These are phyloP conservation scores for Phylloscopus trochiloides DNA, from an alignment of 2,113 vertebrate genomes.

Conservation along the genomic window DNA sequence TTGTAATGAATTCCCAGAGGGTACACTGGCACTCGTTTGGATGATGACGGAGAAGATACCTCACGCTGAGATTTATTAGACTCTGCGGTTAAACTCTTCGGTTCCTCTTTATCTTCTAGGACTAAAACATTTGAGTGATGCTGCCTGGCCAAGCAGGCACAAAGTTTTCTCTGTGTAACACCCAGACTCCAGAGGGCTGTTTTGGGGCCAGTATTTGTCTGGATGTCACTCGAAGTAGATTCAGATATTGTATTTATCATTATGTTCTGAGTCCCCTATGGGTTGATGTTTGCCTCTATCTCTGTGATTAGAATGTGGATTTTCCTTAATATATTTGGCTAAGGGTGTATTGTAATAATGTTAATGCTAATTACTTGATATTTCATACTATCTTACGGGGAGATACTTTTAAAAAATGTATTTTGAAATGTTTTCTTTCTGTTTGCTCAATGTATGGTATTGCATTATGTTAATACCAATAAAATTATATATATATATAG, in stretches of 20 bases:
- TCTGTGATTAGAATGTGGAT: slow-evolving; percentile 80
- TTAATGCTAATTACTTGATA: slow-evolving; percentile 80
- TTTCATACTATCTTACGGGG: slow-evolving; percentile 80
- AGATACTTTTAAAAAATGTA: slow-evolving; percentile 80
- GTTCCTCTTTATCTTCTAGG: slow-evolving; percentile 73
- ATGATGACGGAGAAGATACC: slow-evolving; percentile 71
- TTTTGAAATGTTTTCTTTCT: slow-evolving; percentile 83
- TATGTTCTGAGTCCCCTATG: slow-evolving; percentile 70
- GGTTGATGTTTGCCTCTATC: slow-evolving; percentile 76
- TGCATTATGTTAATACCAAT: slow-evolving; percentile 83
- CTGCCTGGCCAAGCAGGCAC: slow-evolving; percentile 70
- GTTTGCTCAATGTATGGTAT: slow-evolving; percentile 78
- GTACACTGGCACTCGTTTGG: slow-evolving; percentile 63
- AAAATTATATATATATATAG: slow-evolving; percentile 80
- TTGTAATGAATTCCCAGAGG: slow-evolving; percentile 70
- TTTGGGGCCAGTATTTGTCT: slow-evolving; percentile 75
- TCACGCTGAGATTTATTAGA: slow-evolving; percentile 73
- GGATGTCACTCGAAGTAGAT: slow-evolving; percentile 75
- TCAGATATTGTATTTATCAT: slow-evolving; percentile 76
- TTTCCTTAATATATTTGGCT: slow-evolving; percentile 79
- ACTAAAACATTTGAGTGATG: slow-evolving; percentile 74
- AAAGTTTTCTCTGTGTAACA: slow-evolving; percentile 73
- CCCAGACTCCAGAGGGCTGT: slow-evolving; percentile 68
- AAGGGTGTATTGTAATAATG: slow-evolving; percentile 80
- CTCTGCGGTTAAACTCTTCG: slow-evolving; percentile 70